phyloP scores from a whole-genome alignment of 1,140 invertebrate species.

The Aphis craccivora region DNA sequence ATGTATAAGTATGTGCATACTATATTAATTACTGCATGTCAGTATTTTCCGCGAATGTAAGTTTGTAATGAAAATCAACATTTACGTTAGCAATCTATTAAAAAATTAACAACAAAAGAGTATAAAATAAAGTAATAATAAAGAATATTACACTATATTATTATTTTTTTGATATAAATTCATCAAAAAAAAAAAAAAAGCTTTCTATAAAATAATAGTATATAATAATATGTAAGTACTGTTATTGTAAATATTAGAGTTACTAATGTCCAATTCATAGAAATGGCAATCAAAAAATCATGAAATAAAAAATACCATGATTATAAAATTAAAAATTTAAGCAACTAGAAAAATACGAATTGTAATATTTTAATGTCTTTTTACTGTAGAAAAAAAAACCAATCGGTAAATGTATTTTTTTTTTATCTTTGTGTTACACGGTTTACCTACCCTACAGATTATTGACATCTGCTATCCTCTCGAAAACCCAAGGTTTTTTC shows the following conservation, averaged over 20 bases:
- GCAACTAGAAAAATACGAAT: not conserved
- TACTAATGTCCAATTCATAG: not conserved
- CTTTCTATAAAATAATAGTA: too few species aligned
- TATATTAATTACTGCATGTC: not conserved
- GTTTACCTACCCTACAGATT: constrained; percentile 7
- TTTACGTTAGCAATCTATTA: not conserved
- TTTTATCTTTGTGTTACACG: not conserved
- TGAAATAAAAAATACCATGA: not conserved
- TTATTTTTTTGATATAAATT: too few species aligned
- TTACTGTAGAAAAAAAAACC: not conserved
- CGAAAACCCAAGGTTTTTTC: constrained; percentile 16
- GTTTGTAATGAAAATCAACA: not conserved
- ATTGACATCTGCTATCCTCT: constrained; percentile 33
- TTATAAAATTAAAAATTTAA: not conserved
- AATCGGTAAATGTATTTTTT: constrained; percentile 32
- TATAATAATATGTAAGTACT: not conserved
- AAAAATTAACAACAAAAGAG: not conserved
- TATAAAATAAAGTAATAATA: not conserved
- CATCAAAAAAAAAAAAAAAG: too few species aligned
- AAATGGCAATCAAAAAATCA: too few species aligned
- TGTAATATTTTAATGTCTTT: not conserved
- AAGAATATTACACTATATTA: not conserved
- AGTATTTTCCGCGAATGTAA: not conserved
- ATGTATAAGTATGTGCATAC: too few species aligned
- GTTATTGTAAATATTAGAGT: not conserved